Evolutionary conservation across 2,113 vertebrate species (phyloP), one percentile per base, ranked within the genome.

Genomic region (Phaetusa simplex): DNA sequence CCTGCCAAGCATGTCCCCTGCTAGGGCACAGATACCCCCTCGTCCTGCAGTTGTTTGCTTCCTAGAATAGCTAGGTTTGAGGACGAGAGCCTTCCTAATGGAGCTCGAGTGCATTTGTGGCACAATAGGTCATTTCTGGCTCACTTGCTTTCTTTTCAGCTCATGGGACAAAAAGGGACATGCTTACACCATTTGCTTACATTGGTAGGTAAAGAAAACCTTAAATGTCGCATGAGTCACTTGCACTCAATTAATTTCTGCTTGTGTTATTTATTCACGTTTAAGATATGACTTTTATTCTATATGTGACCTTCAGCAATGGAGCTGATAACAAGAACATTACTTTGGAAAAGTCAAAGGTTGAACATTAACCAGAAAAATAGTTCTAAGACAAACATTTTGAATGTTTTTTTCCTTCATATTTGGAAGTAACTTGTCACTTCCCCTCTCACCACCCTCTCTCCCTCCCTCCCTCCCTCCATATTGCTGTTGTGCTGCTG

Each of bases 301-400:
- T 94, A 93, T 93, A 95, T 93, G 86, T 90, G 94, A 97, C 96
- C 94, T 97, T 98, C 96, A 97, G 91, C 87, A 96, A 97, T 55
- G 86, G 86, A 94, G 78, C 82, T 97, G 96, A 98, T 98, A 98
- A 98, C 85, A 92, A 95, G 90, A 98, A 95, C 90, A 80, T 95
- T 97, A 88, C 88, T 89, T 88, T 96, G 59, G 94, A 96, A 97
- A 97, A 97, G 76, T 65, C 97, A 96, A 95, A 96, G 76, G 89
- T 97, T 97, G 98, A 97, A 90, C 77, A 96, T 98, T 98, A 98
- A 98, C 88, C 66, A 94, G 90, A 97, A 97, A 96, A 97, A 97
- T 82, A 92, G 94, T 92, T 97, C 94, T 92, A 98, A 98, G 97
- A 97, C 95, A 98, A 98, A 98, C 90, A 97, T 64, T 93, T 94